Percentiles rank a stretch among this genome's conserved stretches.
Evolutionary conservation across 2,797 vertebrate genomes (phyloP).

Genomic region (Lepilemur ruficaudatus): DNA sequence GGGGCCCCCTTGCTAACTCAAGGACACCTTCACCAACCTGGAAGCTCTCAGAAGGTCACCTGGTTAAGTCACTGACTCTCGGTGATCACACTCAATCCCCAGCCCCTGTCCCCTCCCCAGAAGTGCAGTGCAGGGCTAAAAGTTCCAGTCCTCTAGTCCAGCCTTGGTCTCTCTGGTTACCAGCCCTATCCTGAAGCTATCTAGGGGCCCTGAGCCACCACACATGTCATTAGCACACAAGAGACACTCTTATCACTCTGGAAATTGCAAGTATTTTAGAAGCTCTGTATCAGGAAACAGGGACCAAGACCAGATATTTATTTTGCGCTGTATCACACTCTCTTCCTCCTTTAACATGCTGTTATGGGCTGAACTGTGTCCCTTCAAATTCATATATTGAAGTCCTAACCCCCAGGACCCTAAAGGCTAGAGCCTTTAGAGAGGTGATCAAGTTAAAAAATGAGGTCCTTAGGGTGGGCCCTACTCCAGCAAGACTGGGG

Average conservation of each 20-base stretch:
- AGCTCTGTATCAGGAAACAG: background rate
- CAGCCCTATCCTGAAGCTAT: background rate
- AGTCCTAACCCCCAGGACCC: background rate
- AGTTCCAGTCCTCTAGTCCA: background rate
- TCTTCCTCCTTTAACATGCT: background rate
- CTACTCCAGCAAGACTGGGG: background rate
- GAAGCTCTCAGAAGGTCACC: background rate
- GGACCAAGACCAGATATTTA: background rate
- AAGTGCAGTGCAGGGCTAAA: background rate
- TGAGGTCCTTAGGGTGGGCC: background rate
- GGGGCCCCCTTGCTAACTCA: background rate
- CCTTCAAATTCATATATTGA: background rate
- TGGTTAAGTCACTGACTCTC: background rate
- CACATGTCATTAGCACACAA: background rate
- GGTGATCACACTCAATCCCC: no score
- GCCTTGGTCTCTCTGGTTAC: background rate
- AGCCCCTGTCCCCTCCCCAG: background rate
- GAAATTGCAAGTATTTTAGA: background rate
- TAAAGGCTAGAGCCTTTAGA: background rate
- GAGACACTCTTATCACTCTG: background rate
- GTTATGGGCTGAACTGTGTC: background rate
- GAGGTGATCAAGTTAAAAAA: background rate
- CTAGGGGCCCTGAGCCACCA: background rate
- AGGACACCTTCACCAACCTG: background rate
- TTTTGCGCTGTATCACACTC: background rate